A percentile compares a stretch with the other conserved stretches of the same genome.
Conservation (phyloP, 2,888 invertebrate genomes). For the Yponomeuta sedellus region DNA sequence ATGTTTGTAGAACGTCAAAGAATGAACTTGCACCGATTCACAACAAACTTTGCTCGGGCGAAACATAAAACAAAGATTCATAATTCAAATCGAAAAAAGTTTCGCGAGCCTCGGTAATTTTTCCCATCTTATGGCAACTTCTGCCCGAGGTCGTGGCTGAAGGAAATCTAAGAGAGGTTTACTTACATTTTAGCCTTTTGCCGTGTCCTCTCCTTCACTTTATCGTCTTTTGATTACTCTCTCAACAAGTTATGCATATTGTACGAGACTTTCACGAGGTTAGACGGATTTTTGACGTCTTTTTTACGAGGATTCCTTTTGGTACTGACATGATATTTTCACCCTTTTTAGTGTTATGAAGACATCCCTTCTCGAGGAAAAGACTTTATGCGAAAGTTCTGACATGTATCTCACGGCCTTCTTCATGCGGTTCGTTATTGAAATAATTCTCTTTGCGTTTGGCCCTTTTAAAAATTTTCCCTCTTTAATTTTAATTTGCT, state of each 20-base stretch:
- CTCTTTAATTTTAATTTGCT: not conserved
- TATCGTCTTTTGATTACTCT: slow-evolving; percentile 76
- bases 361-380: slow-evolving; percentile 2
- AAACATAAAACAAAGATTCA: slow-evolving; percentile 74
- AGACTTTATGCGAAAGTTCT: not conserved
- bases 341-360: slow-evolving; percentile 49
- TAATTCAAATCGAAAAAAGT: slow-evolving; percentile 77
- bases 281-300: slow-evolving; percentile 58
- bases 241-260: slow-evolving; percentile 76
- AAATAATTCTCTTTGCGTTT: not conserved
- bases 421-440: not conserved
- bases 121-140: slow-evolving; percentile 73
- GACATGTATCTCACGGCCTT: not conserved
- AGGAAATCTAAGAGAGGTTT: slow-evolving; percentile 71
- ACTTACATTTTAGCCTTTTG: slow-evolving; percentile 75
- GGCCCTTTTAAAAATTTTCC: not conserved
- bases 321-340: slow-evolving; percentile 53
- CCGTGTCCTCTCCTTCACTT: slow-evolving; percentile 70
- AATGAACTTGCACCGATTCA: slow-evolving; percentile 55
- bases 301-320: slow-evolving; percentile 48
- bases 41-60: slow-evolving; percentile 64
- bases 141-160: slow-evolving; percentile 59
- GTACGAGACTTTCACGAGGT: slow-evolving; percentile 61
- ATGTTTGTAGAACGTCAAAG: slow-evolving; percentile 53
- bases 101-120: slow-evolving; percentile 67